Evolutionary conservation across 2,888 invertebrate species (phyloP), one percentile per base, ranked within the genome.

Genomic region (Minunthozetes semirufus): DNA sequence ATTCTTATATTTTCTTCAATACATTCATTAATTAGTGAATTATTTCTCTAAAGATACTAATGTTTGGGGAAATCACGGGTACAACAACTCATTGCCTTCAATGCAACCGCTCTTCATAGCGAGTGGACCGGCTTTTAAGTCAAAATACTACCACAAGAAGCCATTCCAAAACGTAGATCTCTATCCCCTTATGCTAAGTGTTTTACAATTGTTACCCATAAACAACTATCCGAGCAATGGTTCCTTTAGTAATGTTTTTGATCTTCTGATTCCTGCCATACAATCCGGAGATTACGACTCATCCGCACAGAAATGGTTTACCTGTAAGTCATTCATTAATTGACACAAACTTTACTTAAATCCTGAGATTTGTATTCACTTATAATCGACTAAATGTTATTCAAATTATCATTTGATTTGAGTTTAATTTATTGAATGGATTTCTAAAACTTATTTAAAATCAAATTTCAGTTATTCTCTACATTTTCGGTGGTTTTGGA

Each of bases 91-190:
- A 66, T 81, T 85, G 1, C 77, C 80, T 61, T 83, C 83, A 70
- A 90, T 90, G 90, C 87, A 86, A 79, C 88, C 90, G 6, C 87
- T 88, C 79, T 90, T 90, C 81, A 86, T 90, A 80, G 90, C 89
- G 0, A 84, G 86, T 78, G 90, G 90, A 4, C 90, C 90, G 0
- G 84, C 84, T 76, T 88, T 90, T 79, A 84, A 85, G 78, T 79
- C 79, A 61, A 81, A 82, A 66, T 79, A 81, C 13, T 77, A 80
- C 17, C 78, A 85, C 5, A 78, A 80, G 5, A 78, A 80, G 6
- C 86, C 88, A 0, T 88, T 90, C 78, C 82, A 86, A 72, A 88
- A 86, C 70, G 85, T 89, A 27, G 89, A 90, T 82, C 81, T 90
- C 61, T 89, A 87, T 80, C 86, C 87, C 42, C 81, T 90, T 33